phyloP scores from a whole-genome alignment of 2,797 vertebrate species.

The Otolemur crassicaudatus region DNA sequence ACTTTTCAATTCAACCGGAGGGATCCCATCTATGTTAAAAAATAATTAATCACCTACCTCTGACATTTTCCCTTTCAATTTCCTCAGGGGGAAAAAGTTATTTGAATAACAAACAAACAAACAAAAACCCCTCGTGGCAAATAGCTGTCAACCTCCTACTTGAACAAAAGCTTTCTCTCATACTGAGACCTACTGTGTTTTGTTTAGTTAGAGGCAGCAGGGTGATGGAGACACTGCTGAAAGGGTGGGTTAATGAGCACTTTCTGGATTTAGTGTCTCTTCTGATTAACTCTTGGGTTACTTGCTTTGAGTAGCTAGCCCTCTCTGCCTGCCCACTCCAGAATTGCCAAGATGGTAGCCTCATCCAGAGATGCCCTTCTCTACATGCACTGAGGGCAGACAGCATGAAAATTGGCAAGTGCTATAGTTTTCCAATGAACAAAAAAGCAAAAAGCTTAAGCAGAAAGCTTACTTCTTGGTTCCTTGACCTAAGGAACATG shows the following conservation, averaged over 20 bases:
- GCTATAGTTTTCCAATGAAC: background rate
- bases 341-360: background rate
- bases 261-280: constrained; percentile 59
- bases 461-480: background rate
- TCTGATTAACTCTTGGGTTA: constrained; percentile 63
- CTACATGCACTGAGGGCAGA: background rate
- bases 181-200: constrained; percentile 37
- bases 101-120: constrained; percentile 83
- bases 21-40: constrained; percentile 80
- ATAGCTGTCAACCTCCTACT: constrained; percentile 72
- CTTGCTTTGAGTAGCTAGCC: constrained; percentile 57
- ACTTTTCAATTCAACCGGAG: constrained; percentile 80
- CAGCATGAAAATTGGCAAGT: background rate
- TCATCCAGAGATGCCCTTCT: background rate
- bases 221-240: constrained; percentile 22
- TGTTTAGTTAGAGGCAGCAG: constrained; percentile 73
- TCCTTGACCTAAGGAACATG: background rate
- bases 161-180: constrained; percentile 75
- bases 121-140: constrained; percentile 70
- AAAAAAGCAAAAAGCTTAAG: constrained; percentile 9
- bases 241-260: constrained; percentile 64
- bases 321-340: background rate
- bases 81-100: constrained; percentile 73
- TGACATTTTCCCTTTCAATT: constrained; percentile 82
- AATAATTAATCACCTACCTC: constrained; percentile 80